Evolutionary conservation across 1,140 invertebrate species (phyloP).

Genomic region (Hylyphantes graminicola): DNA sequence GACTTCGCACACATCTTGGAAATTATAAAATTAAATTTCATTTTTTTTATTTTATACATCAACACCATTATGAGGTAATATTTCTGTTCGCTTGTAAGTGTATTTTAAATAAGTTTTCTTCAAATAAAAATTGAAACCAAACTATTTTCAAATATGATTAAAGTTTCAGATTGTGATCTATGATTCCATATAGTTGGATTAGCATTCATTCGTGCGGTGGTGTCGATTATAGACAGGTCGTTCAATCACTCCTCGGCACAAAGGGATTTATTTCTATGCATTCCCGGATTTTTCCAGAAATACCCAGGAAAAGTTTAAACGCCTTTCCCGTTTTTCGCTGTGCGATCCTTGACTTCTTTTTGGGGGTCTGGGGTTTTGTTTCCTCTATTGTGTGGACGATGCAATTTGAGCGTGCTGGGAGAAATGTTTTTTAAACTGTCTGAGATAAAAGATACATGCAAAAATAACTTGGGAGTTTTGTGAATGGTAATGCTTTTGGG

Average conservation of each 20-base stretch:
- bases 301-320: slow-evolving; percentile 30
- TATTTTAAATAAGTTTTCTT: too few relatives aligned
- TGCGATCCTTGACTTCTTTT: slow-evolving; percentile 20
- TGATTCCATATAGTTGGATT: too few relatives aligned
- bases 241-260: slow-evolving; percentile 47
- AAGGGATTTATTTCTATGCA: slow-evolving; percentile 43
- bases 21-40: too few relatives aligned
- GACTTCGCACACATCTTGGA: too few relatives aligned
- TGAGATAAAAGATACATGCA: not conserved
- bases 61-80: too few relatives aligned
- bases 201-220: not conserved
- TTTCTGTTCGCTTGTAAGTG: too few relatives aligned
- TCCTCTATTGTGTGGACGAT: slow-evolving; percentile 17
- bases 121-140: too few relatives aligned
- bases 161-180: too few relatives aligned
- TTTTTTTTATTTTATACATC: too few relatives aligned
- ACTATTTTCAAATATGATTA: too few relatives aligned
- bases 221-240: slow-evolving; percentile 34
- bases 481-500: too few relatives aligned
- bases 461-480: too few relatives aligned
- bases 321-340: slow-evolving; percentile 1
- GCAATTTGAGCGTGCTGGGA: slow-evolving; percentile 18
- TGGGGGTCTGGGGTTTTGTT: slow-evolving; percentile 2
- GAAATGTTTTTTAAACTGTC: slow-evolving; percentile 3
- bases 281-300: slow-evolving; percentile 20